phyloP scores from a whole-genome alignment of 1,140 invertebrate genomes.

The Cherax quadricarinatus region DNA sequence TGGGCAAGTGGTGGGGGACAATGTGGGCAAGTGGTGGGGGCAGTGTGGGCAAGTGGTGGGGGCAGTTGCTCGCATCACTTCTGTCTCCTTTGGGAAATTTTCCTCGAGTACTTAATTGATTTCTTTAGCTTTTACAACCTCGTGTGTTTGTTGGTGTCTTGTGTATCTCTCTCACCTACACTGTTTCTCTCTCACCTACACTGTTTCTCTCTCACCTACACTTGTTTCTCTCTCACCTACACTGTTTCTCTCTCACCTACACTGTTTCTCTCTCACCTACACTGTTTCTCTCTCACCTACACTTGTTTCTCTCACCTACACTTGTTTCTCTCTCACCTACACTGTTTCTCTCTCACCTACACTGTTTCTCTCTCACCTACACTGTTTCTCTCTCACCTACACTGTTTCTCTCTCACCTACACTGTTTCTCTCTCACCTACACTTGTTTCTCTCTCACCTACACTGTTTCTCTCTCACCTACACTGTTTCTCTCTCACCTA shows the following conservation, averaged over 20 bases:
- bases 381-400: not conserved
- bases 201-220: not conserved
- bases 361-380: not conserved
- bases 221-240: too few species aligned
- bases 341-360: not conserved
- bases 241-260: not conserved
- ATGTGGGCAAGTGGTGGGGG: not conserved
- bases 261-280: not conserved
- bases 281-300: not conserved
- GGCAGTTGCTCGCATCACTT: not conserved
- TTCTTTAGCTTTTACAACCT: not conserved
- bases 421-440: too few species aligned
- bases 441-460: too few species aligned
- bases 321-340: not conserved
- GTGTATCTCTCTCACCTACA: not conserved
- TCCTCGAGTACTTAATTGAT: not conserved
- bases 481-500: too few species aligned
- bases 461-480: too few species aligned
- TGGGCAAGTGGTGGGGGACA: not conserved
- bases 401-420: too few species aligned
- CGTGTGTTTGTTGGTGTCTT: not conserved
- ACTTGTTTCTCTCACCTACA: not conserved
- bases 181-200: not conserved
- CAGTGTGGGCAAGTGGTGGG: not conserved
- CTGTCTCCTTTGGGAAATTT: not conserved